Percentiles rank a stretch among this genome's conserved stretches.
Evolutionary conservation across 2,797 vertebrate species (phyloP).

Genomic region (Numenius phaeopus): DNA sequence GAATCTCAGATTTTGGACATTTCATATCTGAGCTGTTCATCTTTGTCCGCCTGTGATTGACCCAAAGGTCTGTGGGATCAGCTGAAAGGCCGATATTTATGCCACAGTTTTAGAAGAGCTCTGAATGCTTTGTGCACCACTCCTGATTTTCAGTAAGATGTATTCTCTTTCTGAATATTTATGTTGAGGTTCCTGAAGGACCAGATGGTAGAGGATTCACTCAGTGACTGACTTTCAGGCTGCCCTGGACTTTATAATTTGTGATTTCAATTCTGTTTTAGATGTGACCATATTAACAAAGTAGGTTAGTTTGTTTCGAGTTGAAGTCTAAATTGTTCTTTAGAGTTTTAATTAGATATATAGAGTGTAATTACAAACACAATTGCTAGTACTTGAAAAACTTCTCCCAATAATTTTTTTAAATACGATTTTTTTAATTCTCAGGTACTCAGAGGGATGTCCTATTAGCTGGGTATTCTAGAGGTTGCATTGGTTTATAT

Average conservation of each 20-base stretch:
- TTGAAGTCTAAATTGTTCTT: background rate
- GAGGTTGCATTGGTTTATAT: background rate
- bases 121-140: background rate
- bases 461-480: background rate
- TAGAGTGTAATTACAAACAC: background rate
- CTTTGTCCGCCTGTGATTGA: background rate
- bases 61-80: background rate
- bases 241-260: background rate
- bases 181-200: background rate
- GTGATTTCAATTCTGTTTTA: background rate
- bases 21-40: background rate
- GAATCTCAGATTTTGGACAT: background rate
- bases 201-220: background rate
- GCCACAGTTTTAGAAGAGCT: background rate
- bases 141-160: background rate
- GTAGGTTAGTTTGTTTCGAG: background rate
- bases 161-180: background rate
- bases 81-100: background rate
- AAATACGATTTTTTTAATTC: background rate
- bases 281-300: background rate
- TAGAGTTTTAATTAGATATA: background rate
- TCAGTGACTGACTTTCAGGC: background rate
- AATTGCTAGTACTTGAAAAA: background rate
- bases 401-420: background rate
- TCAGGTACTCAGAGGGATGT: background rate